Conservation (phyloP, 2,888 invertebrate species). For the Macrophya alboannulata region DNA sequence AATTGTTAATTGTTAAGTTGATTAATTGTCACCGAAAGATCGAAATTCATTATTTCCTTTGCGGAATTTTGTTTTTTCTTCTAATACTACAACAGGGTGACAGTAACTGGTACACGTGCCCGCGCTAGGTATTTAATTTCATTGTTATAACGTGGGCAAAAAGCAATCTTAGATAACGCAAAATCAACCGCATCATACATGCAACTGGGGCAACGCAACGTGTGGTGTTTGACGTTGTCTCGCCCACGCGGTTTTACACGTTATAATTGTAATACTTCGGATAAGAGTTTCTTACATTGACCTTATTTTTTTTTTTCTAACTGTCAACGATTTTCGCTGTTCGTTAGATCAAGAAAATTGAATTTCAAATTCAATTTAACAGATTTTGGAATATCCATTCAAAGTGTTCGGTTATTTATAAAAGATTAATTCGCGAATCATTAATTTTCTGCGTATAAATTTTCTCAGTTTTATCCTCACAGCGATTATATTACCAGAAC, state of each 20-base stretch:
- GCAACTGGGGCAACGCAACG: slow-evolving; percentile 62
- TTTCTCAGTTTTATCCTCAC: background rate
- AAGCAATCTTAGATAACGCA: slow-evolving; percentile 65
- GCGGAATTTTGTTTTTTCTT: background rate
- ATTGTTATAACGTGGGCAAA: background rate
- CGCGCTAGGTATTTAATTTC: slow-evolving; percentile 28
- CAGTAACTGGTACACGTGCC: background rate
- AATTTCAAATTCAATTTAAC: background rate
- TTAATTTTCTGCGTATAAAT: background rate
- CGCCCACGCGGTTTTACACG: slow-evolving; percentile 50
- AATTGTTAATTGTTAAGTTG: background rate
- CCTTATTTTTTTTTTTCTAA: background rate
- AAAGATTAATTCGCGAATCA: background rate
- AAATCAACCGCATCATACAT: slow-evolving; percentile 61
- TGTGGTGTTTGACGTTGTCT: background rate
- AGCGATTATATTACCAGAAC: background rate
- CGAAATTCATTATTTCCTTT: background rate
- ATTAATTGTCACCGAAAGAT: background rate
- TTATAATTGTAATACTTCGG: background rate
- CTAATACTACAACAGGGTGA: background rate
- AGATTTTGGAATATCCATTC: too few species aligned
- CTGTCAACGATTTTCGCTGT: background rate
- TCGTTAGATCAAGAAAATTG: background rate
- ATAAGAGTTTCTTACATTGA: slow-evolving; percentile 2
- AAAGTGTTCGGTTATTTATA: background rate